Conservation (phyloP, 2,888 invertebrate species). For the Pilophorus perplexus region DNA sequence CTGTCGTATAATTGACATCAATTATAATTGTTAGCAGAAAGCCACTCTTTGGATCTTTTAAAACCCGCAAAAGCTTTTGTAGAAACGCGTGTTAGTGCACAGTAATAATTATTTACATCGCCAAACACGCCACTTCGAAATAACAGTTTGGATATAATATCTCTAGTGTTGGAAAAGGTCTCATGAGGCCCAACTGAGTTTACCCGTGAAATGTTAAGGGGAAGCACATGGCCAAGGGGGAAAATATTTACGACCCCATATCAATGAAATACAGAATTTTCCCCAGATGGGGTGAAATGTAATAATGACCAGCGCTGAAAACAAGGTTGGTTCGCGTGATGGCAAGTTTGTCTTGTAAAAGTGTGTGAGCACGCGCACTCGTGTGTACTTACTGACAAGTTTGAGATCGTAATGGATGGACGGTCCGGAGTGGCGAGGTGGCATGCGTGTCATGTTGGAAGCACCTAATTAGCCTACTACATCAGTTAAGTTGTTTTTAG, state of each 20-base stretch:
- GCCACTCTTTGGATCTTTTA: too few species aligned
- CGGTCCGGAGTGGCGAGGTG: too few species aligned
- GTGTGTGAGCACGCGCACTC: neutral
- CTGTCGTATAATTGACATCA: too few species aligned
- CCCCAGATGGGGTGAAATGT: slow-evolving; percentile 6
- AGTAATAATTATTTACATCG: neutral
- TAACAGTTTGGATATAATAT: slow-evolving; percentile 10
- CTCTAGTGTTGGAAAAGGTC: neutral
- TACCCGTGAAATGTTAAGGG: neutral
- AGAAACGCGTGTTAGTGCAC: slow-evolving; percentile 10
- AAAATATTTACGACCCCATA: slow-evolving; percentile 10
- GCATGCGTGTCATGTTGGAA: too few species aligned
- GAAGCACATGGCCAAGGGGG: too few species aligned
- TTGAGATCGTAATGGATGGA: too few species aligned
- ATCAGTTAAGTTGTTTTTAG: slow-evolving; percentile 16
- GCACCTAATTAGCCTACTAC: slow-evolving; percentile 1
- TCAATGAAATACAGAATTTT: slow-evolving; percentile 11
- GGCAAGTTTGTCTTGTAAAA: too few species aligned
- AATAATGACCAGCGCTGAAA: neutral
- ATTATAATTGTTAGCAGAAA: too few species aligned
- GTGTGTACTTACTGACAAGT: too few species aligned
- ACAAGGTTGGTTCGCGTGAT: slow-evolving; percentile 12
- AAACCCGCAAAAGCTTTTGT: too few species aligned
- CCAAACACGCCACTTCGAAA: slow-evolving; percentile 10
- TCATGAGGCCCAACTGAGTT: neutral